Evolutionary conservation across 2,113 vertebrate genomes (phyloP).

Genomic region (Seriola quinqueradiata): DNA sequence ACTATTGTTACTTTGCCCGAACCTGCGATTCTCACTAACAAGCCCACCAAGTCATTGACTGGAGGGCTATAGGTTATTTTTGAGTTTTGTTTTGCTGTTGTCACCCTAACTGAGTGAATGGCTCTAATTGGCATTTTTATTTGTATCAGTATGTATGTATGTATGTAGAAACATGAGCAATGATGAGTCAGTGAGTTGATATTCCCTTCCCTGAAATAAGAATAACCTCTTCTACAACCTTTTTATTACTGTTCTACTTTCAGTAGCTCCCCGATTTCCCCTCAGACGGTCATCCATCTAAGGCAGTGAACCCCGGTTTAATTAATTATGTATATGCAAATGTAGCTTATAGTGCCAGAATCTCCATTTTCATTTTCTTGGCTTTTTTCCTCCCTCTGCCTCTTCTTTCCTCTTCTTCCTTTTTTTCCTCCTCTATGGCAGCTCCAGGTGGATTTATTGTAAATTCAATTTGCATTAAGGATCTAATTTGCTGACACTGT

Average conservation of each 20-base stretch:
- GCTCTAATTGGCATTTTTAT: conserved; percentile 27
- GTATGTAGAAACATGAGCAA: not conserved
- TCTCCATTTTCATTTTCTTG: conserved; percentile 81
- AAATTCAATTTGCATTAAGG: conserved; percentile 81
- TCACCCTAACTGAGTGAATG: conserved; percentile 24
- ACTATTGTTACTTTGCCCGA: conserved; percentile 39
- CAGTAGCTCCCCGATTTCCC: conserved; percentile 26
- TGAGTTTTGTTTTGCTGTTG: conserved; percentile 29
- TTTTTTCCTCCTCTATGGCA: not conserved
- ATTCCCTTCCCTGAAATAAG: conserved; percentile 34
- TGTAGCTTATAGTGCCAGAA: conserved; percentile 73
- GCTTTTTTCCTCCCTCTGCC: conserved; percentile 43
- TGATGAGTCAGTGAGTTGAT: conserved; percentile 39
- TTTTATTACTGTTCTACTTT: conserved; percentile 51
- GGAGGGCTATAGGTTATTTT: conserved; percentile 11
- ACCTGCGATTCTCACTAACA: conserved; percentile 34
- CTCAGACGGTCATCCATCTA: conserved; percentile 62
- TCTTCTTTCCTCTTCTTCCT: conserved; percentile 10
- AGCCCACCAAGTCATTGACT: conserved; percentile 16
- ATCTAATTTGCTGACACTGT: conserved; percentile 75
- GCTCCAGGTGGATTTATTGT: conserved; percentile 76
- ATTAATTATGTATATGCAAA: conserved; percentile 77
- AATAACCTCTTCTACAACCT: conserved; percentile 47
- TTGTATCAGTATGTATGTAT: not conserved
- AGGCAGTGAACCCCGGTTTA: conserved; percentile 62